Base-by-base conservation (phyloP, 2,113 vertebrate genomes). In the Cichladusa arquata region DNA sequence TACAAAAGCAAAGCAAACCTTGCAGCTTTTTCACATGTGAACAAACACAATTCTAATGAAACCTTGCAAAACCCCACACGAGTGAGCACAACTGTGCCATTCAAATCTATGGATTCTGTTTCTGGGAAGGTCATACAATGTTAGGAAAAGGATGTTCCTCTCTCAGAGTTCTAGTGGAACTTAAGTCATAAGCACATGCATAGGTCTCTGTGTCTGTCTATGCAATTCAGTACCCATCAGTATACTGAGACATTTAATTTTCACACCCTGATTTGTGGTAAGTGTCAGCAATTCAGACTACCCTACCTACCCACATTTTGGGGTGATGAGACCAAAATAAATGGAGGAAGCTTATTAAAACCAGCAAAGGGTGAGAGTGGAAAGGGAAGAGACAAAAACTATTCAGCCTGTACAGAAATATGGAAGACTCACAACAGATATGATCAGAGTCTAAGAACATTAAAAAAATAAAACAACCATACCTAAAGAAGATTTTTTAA, bases 251-350 rank as follows among this genome's bases (percentile, higher is more conserved):
- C 1, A n/a, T 56, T 81, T 48, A 47, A 64, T 60, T 88, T 74
- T 89, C 42, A 69, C 51, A 82, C 11, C 11, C 9, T 62, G 22
- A 9, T 50, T 53, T 54, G 54, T 57, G 19, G 4, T 47, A 14
- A 70, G 23, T 31, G 36, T 54, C 33, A 64, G 17, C 34, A 54
- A n/a, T 47, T 73, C 65, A 48, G n/a, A 48, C 31, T 33, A 15
- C 7, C 48, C 38, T 4, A 2, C 8, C 10, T 3, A 8, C 12
- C 5, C 12, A 9, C 1, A 5, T 12, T 66, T 66, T 73, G 70
- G 11, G 29, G 4, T 57, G 26, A 93, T 57, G 3, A 70, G 38
- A 50, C 5, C 0, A 8, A 89, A 82, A 3, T 5, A 91, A 91
- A 28, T 33, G 10, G 29, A 78, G 11, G 11, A 73, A 3, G 9